Conservation (phyloP, 2,113 vertebrate genomes). For the Sorex fumeus region DNA sequence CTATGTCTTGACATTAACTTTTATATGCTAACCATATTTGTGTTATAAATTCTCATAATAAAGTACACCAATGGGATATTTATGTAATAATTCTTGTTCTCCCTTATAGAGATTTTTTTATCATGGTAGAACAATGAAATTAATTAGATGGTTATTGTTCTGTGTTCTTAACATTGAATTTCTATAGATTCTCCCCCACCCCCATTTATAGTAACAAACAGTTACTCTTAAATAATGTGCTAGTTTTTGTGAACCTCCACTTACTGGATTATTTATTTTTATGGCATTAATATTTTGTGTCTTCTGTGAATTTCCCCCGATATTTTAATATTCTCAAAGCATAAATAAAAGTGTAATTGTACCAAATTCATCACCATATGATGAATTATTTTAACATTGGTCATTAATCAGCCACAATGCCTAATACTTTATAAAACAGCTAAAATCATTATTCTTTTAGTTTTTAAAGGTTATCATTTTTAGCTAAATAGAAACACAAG, state of each 20-base stretch:
- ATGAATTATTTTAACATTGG: constrained; percentile 51
- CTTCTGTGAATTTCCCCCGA: constrained; percentile 51
- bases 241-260: constrained; percentile 4
- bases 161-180: constrained; percentile 22
- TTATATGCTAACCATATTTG: constrained; percentile 18
- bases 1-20: constrained; percentile 51
- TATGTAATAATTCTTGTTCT: constrained; percentile 15
- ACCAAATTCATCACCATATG: not conserved
- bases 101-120: constrained; percentile 34
- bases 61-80: constrained; percentile 28
- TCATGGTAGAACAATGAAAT: constrained; percentile 10
- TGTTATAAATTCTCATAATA: constrained; percentile 35
- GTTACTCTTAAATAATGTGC: constrained; percentile 50
- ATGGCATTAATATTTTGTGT: constrained; percentile 31
- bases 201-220: constrained; percentile 13
- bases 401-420: not conserved
- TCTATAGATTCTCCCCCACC: constrained; percentile 17
- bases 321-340: constrained; percentile 41
- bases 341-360: constrained; percentile 36
- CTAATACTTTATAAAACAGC: constrained; percentile 58
- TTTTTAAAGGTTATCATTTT: constrained; percentile 52
- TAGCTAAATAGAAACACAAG: constrained; percentile 28
- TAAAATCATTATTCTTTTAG: constrained; percentile 3
- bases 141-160: not conserved
- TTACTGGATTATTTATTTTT: constrained; percentile 55